Evolutionary conservation across 2,888 invertebrate genomes (phyloP), one percentile per base, ranked within the genome.

Genomic region (Phengaris alcon): DNA sequence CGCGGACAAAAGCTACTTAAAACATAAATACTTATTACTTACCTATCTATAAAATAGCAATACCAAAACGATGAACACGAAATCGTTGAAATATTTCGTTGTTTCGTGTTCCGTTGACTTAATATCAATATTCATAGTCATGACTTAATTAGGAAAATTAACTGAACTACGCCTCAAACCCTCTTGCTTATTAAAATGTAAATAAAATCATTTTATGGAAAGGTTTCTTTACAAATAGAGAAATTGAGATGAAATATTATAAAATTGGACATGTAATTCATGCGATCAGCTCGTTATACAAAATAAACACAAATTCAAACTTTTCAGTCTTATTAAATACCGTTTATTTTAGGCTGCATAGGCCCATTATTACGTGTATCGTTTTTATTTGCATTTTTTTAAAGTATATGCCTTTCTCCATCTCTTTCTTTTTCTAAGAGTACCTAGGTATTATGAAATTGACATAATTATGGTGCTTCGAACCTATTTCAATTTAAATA

Each of bases 131-230:
- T 59, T 59, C 59, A 59, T 15, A 57, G 57, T 15, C 8, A 57
- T 59, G 22, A 22, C 59, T 59, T 59, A 59, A 59, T 59, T 59
- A 59, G 15, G 59, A 59, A 59, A 22, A 59, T 59, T 59, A 59
- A 22, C 22, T 59, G 22, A 15, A 59, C 59, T 5, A 22, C 10
- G 22, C 59, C 59, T 22, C 48, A 48, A 59, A 22, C 59, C 59
- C 9, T 15, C 15, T 15, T 59, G 15, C 15, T 57, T 22, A 8
- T 22, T 59, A 59, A 10, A 59, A 59, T 59, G 59, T 59, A 59
- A 59, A 59, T 22, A 59, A 59, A 74, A 46, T 59, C 12, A 59
- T 74, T 59, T 15, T 15, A 22, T 6, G 12, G 7, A 35, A 59
- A 57, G 74, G 22, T 59, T 59, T 22, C 22, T 22, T 59, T 22